Evolutionary conservation across 2,797 vertebrate genomes (phyloP), one percentile per base, ranked within the genome.

Genomic region (Gymnodraco acuticeps): DNA sequence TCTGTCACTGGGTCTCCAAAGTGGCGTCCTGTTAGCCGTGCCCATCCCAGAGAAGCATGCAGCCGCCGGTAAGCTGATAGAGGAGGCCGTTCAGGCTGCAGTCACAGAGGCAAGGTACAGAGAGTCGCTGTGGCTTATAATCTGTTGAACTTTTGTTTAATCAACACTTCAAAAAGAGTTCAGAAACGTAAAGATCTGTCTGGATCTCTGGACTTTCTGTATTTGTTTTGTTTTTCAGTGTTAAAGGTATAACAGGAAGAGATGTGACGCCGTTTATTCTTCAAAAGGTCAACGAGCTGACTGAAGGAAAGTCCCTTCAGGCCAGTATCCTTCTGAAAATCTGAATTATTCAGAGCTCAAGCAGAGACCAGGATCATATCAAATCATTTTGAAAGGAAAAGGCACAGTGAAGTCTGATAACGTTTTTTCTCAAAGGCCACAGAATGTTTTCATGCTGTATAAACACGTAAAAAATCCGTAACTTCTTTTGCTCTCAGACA

Each of bases 181-280:
- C 47, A 55, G 0, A 61, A 16, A 53, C 31, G 31, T 78, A 20
- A 55, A 12, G 14, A 33, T 20, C 27, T 67, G 2, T 50, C 23
- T 47, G 0, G 31, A 41, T 46, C 5, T 38, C 7, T 38, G 33
- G 33, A 38, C 33, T 38, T 38, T 27, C 27, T 27, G 27, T 27
- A 27, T 31, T 33, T 60, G 75, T 56, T 84, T 10, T 52, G 65
- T 84, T 54, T 33, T 10, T 45, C 83, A 98, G 97, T 59, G 80
- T 64, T 60, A 84, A 90, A 88, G 89, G 91, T 47, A 91, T 97
- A 78, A 93, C 61, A 64, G 96, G 97, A 86, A 96, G 93, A 93
- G 95, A 96, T 47, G 91, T 98, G 79, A 98, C 97, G 0, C 97
- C 97, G 0, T 97, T 96, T 72, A 87, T 98, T 86, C 91, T 98